phyloP scores from a whole-genome alignment of 1,140 invertebrate species.

The Centruroides sculpturatus region DNA sequence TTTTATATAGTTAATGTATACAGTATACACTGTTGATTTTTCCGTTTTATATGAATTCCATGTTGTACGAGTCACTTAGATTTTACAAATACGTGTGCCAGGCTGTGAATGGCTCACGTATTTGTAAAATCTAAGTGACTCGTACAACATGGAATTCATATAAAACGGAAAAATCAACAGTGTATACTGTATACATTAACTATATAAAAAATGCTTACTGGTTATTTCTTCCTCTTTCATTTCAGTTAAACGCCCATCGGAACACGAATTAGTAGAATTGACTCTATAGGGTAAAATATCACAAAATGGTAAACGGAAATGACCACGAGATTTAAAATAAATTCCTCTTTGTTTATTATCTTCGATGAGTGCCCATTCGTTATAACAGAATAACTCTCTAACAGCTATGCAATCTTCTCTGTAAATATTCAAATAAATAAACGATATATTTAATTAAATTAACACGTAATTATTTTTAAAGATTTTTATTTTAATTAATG shows the following conservation, averaged over 20 bases:
- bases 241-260: constrained; percentile 62
- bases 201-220: background rate
- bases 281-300: constrained; percentile 52
- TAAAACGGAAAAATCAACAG: too few species aligned
- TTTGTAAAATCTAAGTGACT: too few species aligned
- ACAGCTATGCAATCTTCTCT: constrained; percentile 88
- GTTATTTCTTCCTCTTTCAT: constrained; percentile 58
- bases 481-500: background rate
- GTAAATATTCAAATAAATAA: background rate
- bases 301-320: constrained; percentile 77
- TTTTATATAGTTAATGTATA: background rate
- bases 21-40: too few species aligned
- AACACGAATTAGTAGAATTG: constrained; percentile 42
- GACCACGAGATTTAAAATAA: constrained; percentile 61
- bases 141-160: too few species aligned
- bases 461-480: background rate
- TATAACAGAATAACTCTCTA: constrained; percentile 76
- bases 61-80: too few species aligned
- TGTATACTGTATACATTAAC: too few species aligned
- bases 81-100: too few species aligned
- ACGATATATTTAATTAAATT: background rate
- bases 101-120: too few species aligned
- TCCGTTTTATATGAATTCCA: too few species aligned
- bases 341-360: constrained; percentile 67
- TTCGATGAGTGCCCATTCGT: constrained; percentile 79